Evolutionary conservation across 2,888 invertebrate genomes (phyloP), one percentile per base, ranked within the genome.

Genomic region (Pteria penguin): DNA sequence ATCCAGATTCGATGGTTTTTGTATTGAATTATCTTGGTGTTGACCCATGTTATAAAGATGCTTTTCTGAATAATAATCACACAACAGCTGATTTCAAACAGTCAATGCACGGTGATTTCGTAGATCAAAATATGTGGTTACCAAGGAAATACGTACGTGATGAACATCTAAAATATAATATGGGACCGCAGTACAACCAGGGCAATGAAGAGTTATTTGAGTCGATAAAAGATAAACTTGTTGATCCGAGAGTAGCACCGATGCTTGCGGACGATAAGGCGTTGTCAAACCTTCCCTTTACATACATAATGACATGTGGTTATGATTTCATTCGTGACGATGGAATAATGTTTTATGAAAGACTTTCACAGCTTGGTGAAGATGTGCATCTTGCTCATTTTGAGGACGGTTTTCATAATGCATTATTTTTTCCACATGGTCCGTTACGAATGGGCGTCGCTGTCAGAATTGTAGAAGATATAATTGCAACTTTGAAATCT

Each of bases 271-370:
- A 79, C 14, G 86, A 90, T 26, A 81, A 75, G 1, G 75, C 76
- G 69, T 52, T 91, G 33, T 61, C 65, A 4, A 86, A 81, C 18
- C 75, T 90, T 55, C 91, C 92, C 5, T 81, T 84, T 63, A 86
- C 92, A 2, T 89, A 90, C 68, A 82, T 92, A 18, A 79, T 89
- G 45, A 90, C 91, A 8, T 88, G 89, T 58, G 88, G 91, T 26
- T 90, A 88, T 75, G 92, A 92, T 76, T 84, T 91, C 24, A 86
- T 92, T 1, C 75, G 92, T 3, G 92, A 92, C 75, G 92, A 92
- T 72, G 90, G 89, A 4, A 75, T 89, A 4, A 86, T n/a, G n/a
- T n/a, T n/a, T n/a, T n/a, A n/a, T 92, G 85, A 88, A 33, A 72
- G 91, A 68, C 75, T 92, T 52, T 76, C 84, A 71, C 82, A 78